A percentile compares a stretch with the other conserved stretches of the same genome.
Conservation (phyloP, 2,888 invertebrate species). For the Drosophila engyochracea region DNA sequence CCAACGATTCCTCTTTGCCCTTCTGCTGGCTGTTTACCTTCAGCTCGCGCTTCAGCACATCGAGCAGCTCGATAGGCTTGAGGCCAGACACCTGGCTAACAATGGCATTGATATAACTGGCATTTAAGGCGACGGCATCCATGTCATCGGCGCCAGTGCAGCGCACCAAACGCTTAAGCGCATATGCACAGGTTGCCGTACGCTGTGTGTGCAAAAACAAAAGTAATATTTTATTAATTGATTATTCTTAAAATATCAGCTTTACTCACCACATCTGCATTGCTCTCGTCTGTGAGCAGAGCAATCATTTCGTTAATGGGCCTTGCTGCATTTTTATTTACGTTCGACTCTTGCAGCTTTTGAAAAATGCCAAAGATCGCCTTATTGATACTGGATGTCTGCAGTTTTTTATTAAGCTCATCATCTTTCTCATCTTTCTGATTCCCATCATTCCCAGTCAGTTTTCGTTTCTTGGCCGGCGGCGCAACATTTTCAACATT, state of each 20-base stretch:
- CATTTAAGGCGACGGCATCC: slow-evolving; percentile 30
- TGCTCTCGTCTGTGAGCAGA: not conserved
- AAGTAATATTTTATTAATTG: not conserved
- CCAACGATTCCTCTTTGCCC: slow-evolving; percentile 62
- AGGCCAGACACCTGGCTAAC: slow-evolving; percentile 39
- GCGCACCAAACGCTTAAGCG: slow-evolving; percentile 58
- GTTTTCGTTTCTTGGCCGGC: not conserved
- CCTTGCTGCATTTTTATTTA: not conserved
- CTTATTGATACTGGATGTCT: not conserved
- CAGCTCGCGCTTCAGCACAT: slow-evolving; percentile 40
- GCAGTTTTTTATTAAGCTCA: not conserved
- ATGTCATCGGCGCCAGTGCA: slow-evolving; percentile 64
- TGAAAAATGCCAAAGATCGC: not conserved
- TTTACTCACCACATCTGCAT: not conserved
- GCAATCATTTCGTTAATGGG: not conserved
- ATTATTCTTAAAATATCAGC: not conserved
- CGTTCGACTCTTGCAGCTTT: not conserved
- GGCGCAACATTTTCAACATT: not conserved
- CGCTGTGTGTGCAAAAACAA: slow-evolving; percentile 35
- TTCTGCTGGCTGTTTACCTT: slow-evolving; percentile 37
- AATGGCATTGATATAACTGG: slow-evolving; percentile 39
- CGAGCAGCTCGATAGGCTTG: slow-evolving; percentile 41
- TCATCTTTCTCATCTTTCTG: not conserved
- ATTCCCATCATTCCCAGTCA: not conserved
- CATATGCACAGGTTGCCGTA: slow-evolving; percentile 51